These are phyloP conservation scores for Thymelicus lineola DNA, from an alignment of 2,888 invertebrate species.

Conservation along the genomic window DNA sequence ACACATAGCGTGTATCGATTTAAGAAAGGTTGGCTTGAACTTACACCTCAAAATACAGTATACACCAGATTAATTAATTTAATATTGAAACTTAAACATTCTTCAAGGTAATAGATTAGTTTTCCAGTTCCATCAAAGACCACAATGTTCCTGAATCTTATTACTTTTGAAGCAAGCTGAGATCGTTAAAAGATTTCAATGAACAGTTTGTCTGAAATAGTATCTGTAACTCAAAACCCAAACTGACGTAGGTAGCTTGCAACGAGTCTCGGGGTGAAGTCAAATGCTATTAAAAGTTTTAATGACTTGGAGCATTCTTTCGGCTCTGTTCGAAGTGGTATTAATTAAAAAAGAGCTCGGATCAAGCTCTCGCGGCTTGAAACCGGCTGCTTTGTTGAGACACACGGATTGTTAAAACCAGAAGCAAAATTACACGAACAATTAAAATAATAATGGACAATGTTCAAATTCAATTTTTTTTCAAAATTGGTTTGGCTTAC, in stretches of 20 bases:
- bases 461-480: too few relatives aligned
- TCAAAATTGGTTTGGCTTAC: too few relatives aligned
- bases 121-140: too few relatives aligned
- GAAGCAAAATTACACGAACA: conserved; percentile 38
- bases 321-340: conserved; percentile 80
- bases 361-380: conserved; percentile 66
- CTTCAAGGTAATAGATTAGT: too few relatives aligned
- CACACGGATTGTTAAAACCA: conserved; percentile 49
- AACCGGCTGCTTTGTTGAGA: conserved; percentile 52
- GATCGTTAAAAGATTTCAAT: conserved; percentile 15
- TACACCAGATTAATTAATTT: too few relatives aligned
- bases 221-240: conserved; percentile 52
- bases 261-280: conserved; percentile 67
- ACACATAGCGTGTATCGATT: too few relatives aligned
- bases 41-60: too few relatives aligned
- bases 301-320: conserved; percentile 84
- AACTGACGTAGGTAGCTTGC: conserved; percentile 69
- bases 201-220: conserved; percentile 21
- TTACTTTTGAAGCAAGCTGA: conserved; percentile 5
- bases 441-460: conserved; percentile 20
- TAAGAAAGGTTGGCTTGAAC: too few relatives aligned
- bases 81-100: too few relatives aligned
- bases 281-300: conserved; percentile 84
- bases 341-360: conserved; percentile 81
- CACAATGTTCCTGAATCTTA: not conserved